A percentile compares a stretch with the other conserved stretches of the same genome.
These are phyloP conservation scores for Drosophila pseudoananassae DNA, from an alignment of 1,140 invertebrate species.

Conservation along the genomic window DNA sequence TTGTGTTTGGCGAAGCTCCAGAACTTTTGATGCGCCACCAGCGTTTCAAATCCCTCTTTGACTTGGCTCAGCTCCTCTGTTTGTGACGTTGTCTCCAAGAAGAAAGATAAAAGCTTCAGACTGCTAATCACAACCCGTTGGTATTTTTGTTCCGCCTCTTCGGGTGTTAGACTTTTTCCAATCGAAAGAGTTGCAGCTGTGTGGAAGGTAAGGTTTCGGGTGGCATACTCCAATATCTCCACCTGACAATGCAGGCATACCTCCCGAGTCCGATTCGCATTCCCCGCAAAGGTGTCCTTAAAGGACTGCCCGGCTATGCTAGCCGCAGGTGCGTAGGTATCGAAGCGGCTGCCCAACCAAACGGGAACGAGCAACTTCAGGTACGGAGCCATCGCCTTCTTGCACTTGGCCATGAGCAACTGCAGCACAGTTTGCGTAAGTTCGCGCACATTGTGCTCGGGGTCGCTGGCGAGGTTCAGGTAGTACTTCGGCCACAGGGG, in stretches of 20 bases:
- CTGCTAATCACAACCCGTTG: conserved; percentile 88
- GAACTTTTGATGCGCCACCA: conserved; percentile 86
- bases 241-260: conserved; percentile 91
- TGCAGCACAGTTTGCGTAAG: conserved; percentile 89
- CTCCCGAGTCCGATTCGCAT: conserved; percentile 87
- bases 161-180: conserved; percentile 84
- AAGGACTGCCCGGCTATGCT: conserved; percentile 90
- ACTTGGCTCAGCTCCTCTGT: conserved; percentile 85
- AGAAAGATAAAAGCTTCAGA: conserved; percentile 88
- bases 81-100: conserved; percentile 85
- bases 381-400: conserved; percentile 90
- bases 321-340: conserved; percentile 92
- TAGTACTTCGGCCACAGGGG: conserved; percentile 92
- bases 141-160: conserved; percentile 91
- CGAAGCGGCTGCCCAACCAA: conserved; percentile 92
- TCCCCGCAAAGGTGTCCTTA: conserved; percentile 88
- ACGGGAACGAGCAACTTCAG: conserved; percentile 90
- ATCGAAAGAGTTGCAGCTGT: conserved; percentile 85
- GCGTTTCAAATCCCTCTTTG: conserved; percentile 38
- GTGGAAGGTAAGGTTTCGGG: conserved; percentile 89
- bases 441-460: conserved; percentile 92
- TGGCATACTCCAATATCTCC: conserved; percentile 90
- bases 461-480: conserved; percentile 89
- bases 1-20: conserved; percentile 89
- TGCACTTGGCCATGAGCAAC: conserved; percentile 88